Evolutionary conservation across 2,113 vertebrate species (phyloP), one percentile per base, ranked within the genome.

Genomic region (Mionectes macconnelli): DNA sequence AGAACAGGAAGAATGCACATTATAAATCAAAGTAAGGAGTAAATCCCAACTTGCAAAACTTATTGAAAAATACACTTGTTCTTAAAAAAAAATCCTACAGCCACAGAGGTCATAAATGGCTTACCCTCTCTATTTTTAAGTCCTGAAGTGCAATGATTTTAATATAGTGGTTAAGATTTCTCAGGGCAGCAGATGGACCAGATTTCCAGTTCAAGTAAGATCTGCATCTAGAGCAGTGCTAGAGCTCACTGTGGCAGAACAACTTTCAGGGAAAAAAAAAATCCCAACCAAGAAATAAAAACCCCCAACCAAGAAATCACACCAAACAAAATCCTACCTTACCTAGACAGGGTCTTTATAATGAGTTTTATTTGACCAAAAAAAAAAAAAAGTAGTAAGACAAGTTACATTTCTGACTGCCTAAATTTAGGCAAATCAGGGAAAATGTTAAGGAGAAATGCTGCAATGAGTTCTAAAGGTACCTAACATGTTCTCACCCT

Each of bases 181-280:
- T 91, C 72, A 94, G 79, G 78, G 79, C 90, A 90, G 85, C 91
- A 95, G 90, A 91, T 45, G 64, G 72, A 88, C 74, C 35, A 55
- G 47, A 78, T 85, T 91, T 95, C 79, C 63, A n/a, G 77, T 80
- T 63, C 78, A 90, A 85, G 22, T 17, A 75, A 64, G 35, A 93
- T 85, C 84, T 79, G 95, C 79, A 63, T 90, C 94, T 87, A 79
- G 79, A 91, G 39, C 75, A 87, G 42, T 55, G 59, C 78, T 87
- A 77, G 78, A 89, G 39, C 59, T 86, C 63, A 53, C 35, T 47
- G 45, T 31, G 17, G 24, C 52, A 92, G 56, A 85, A 53, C 14
- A 73, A 27, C 45, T 42, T 67, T 42, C 35, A 27, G 16, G 22
- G 63, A 63, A 55, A 88, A 70, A 28, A 33, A 74, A 37, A 44